Evolutionary conservation across 2,797 vertebrate genomes (phyloP).

Genomic region (Sylvilagus floridanus): DNA sequence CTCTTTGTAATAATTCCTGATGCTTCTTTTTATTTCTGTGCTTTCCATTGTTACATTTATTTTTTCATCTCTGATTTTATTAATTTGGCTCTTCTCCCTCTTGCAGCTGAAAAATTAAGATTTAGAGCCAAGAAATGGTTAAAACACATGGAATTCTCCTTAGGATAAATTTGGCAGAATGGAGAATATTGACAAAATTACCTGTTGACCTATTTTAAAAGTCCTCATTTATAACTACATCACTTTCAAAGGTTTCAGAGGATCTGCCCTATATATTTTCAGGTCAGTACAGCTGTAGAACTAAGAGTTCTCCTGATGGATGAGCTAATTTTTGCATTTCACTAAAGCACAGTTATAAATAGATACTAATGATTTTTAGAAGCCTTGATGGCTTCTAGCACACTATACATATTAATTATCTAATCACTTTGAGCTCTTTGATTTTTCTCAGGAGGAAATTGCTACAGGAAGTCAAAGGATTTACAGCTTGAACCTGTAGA

Average conservation of each 20-base stretch:
- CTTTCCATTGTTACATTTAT: too few relatives aligned
- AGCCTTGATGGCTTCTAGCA: conserved; percentile 67
- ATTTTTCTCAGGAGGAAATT: conserved; percentile 67
- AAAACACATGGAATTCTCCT: background rate
- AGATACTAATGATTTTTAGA: conserved; percentile 77
- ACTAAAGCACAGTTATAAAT: conserved; percentile 75
- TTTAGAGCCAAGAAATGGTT: background rate
- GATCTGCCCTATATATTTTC: conserved; percentile 75
- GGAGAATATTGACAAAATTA: conserved; percentile 44
- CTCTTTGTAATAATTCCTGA: too few relatives aligned
- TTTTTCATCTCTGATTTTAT: too few relatives aligned
- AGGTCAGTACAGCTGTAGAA: conserved; percentile 57
- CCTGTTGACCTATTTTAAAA: conserved; percentile 61
- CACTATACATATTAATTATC: conserved; percentile 76
- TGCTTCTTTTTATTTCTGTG: too few relatives aligned
- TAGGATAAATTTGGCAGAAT: background rate
- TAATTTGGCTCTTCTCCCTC: too few relatives aligned
- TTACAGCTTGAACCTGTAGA: background rate
- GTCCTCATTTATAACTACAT: conserved; percentile 35
- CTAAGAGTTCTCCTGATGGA: conserved; percentile 63
- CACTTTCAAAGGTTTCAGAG: conserved; percentile 62
- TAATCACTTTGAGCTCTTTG: conserved; percentile 70
- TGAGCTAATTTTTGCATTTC: conserved; percentile 73
- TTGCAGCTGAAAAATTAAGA: background rate
- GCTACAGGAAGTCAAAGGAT: conserved; percentile 59